These are phyloP conservation scores for Gallinago stenura DNA, from an alignment of 2,797 vertebrate species.

Conservation along the genomic window DNA sequence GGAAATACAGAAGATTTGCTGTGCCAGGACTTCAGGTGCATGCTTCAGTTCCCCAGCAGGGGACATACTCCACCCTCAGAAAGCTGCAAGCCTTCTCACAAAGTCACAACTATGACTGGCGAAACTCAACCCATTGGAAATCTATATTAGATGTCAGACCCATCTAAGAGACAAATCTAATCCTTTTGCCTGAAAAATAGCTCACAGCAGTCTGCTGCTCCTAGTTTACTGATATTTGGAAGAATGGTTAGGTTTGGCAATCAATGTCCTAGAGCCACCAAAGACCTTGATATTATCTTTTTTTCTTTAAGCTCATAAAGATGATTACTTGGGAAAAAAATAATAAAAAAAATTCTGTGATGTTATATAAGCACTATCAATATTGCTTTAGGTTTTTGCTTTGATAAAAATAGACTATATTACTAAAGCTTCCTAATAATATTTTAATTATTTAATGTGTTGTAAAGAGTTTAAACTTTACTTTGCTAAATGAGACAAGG, in stretches of 20 bases:
- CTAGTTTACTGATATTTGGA: conserved; percentile 74
- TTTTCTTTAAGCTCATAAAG: conserved; percentile 57
- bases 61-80: conserved; percentile 65
- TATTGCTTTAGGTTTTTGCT: neutral
- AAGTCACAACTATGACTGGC: conserved; percentile 66
- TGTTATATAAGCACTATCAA: neutral
- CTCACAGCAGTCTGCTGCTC: conserved; percentile 57
- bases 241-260: conserved; percentile 71
- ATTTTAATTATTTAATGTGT: neutral
- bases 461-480: neutral
- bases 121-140: conserved; percentile 76
- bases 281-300: conserved; percentile 64
- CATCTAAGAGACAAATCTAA: conserved; percentile 77
- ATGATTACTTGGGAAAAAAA: neutral
- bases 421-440: neutral
- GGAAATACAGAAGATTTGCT: neutral
- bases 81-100: conserved; percentile 38
- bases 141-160: conserved; percentile 77
- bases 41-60: conserved; percentile 50
- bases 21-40: neutral
- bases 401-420: neutral
- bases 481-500: neutral
- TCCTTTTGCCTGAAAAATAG: conserved; percentile 74
- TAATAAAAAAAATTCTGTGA: neutral
- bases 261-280: conserved; percentile 62